Conservation (phyloP, 2,113 vertebrate species). For the Aptenodytes forsteri region DNA sequence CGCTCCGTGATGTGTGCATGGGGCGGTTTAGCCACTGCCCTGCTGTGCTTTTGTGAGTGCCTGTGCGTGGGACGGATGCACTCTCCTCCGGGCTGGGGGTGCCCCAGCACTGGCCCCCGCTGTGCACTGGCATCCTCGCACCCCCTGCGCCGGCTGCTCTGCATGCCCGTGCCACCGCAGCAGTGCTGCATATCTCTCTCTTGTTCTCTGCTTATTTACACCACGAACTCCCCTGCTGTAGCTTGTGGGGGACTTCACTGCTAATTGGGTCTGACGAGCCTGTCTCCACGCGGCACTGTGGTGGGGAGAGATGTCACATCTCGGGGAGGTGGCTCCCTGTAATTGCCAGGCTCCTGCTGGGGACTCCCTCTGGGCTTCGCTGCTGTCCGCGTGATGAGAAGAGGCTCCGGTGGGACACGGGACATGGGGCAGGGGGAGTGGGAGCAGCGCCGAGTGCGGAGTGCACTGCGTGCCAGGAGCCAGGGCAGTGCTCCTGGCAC, state of each 20-base stretch:
- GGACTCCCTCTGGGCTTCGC: fast-evolving
- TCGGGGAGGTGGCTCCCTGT: background rate
- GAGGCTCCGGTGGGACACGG: background rate
- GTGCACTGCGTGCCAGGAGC: background rate
- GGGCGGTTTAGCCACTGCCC: background rate
- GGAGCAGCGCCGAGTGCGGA: fast-evolving
- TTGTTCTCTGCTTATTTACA: background rate
- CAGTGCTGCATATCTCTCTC: fast-evolving
- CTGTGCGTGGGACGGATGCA: fast-evolving
- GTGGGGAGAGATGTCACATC: background rate
- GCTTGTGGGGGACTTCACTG: background rate
- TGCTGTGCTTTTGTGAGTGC: background rate
- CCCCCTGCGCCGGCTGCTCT: background rate
- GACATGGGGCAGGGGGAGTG: background rate
- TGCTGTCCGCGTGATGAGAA: fast-evolving
- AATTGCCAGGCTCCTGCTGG: background rate
- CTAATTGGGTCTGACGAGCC: conserved; percentile 42
- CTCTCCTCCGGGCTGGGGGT: background rate
- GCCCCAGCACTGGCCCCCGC: fast-evolving
- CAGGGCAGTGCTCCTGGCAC: background rate
- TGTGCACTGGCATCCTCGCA: fast-evolving
- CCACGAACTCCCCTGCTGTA: background rate
- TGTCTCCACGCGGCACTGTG: background rate
- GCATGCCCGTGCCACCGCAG: fast-evolving
- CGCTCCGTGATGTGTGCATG: fast-evolving